Evolutionary conservation across 1,140 invertebrate species (phyloP).

Genomic region (Capitella teleta): DNA sequence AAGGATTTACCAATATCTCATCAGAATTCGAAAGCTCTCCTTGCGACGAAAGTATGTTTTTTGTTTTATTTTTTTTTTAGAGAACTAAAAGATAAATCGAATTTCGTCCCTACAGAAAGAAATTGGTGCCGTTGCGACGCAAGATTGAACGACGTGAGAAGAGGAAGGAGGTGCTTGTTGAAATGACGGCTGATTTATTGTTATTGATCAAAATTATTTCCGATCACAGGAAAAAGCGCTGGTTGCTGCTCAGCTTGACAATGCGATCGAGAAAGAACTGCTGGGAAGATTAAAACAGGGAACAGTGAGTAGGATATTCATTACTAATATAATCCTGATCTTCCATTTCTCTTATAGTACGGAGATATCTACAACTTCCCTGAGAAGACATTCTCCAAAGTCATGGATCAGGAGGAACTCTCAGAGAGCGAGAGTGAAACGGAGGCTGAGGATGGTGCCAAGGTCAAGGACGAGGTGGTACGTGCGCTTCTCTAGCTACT

Average conservation of each 20-base stretch:
- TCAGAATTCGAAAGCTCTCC: constrained; percentile 86
- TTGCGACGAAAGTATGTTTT: constrained; percentile 73
- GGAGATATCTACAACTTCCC: constrained; percentile 95
- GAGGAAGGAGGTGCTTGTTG: constrained; percentile 56
- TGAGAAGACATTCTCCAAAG: constrained; percentile 80
- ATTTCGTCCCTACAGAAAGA: constrained; percentile 56
- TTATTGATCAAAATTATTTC: neutral
- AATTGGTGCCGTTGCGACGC: constrained; percentile 79
- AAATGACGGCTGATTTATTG: neutral
- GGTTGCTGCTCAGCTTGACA: constrained; percentile 87
- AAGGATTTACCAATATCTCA: constrained; percentile 94
- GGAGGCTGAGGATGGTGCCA: constrained; percentile 18
- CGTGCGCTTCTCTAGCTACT: no score
- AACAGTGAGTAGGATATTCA: constrained; percentile 51
- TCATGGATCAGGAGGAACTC: constrained; percentile 41
- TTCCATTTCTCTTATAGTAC: constrained; percentile 52
- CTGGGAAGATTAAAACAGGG: constrained; percentile 86
- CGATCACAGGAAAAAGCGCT: constrained; percentile 71
- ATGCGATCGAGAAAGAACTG: constrained; percentile 89
- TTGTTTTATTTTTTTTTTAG: neutral
- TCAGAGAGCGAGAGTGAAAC: constrained; percentile 11
- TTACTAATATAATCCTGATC: neutral
- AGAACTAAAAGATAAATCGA: constrained; percentile 9
- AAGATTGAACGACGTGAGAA: constrained; percentile 90
- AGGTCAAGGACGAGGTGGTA: no score